Evolutionary conservation across 2,888 invertebrate genomes (phyloP).

Genomic region (Drosophila histrio): DNA sequence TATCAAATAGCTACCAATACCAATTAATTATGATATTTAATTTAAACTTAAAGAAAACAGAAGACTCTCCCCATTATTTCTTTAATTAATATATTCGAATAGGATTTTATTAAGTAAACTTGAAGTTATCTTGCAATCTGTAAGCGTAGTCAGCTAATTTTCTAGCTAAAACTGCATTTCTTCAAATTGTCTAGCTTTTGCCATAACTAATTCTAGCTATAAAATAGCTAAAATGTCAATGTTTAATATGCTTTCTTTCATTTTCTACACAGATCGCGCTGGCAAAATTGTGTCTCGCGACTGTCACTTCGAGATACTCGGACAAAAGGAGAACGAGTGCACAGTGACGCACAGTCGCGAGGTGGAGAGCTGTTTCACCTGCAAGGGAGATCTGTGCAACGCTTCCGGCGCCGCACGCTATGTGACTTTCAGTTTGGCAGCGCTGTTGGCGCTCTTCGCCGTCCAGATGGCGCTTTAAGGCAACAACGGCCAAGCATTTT

Average conservation of each 20-base stretch:
- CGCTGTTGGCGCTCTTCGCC: slow-evolving; percentile 70
- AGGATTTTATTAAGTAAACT: too few species aligned
- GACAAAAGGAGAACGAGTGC: slow-evolving; percentile 79
- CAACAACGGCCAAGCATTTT: slow-evolving; percentile 1
- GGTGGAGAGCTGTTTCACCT: slow-evolving; percentile 86
- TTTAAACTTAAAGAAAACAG: too few species aligned
- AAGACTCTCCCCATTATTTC: too few species aligned
- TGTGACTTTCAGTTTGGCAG: slow-evolving; percentile 66
- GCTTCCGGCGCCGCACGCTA: slow-evolving; percentile 77
- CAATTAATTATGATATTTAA: too few species aligned
- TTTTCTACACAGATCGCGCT: slow-evolving; percentile 69
- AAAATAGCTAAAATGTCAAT: too few species aligned
- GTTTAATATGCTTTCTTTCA: background rate
- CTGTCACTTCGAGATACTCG: slow-evolving; percentile 81
- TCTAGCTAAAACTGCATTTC: too few species aligned
- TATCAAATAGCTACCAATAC: too few species aligned
- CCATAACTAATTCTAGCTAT: too few species aligned
- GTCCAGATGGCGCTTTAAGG: slow-evolving; percentile 71
- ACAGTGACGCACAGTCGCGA: slow-evolving; percentile 79
- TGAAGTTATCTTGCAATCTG: too few species aligned
- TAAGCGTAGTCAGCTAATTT: too few species aligned
- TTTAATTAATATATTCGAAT: too few species aligned
- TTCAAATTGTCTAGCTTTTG: too few species aligned
- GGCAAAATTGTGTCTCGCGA: slow-evolving; percentile 81
- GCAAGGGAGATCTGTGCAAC: slow-evolving; percentile 89